These are phyloP conservation scores for Thereva unica DNA, from an alignment of 2,888 invertebrate species.

Conservation along the genomic window DNA sequence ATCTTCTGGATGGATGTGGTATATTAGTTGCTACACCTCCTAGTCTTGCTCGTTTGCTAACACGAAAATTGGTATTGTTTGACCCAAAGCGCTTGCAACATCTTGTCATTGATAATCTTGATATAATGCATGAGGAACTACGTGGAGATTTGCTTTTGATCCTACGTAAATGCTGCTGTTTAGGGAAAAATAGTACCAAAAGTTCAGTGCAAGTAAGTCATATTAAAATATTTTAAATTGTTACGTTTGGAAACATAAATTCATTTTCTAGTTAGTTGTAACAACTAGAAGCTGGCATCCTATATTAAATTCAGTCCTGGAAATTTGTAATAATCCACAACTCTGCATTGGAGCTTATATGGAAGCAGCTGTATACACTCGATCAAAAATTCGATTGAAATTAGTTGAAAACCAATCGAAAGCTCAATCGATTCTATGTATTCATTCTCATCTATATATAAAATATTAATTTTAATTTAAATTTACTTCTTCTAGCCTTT, in stretches of 20 bases:
- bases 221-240: conserved; percentile 48
- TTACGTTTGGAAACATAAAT: not conserved
- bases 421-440: conserved; percentile 39
- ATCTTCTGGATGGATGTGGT: conserved; percentile 69
- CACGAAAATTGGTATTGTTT: conserved; percentile 59
- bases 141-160: conserved; percentile 58
- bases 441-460: not conserved
- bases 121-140: conserved; percentile 65
- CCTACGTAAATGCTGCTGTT: conserved; percentile 57
- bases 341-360: conserved; percentile 73
- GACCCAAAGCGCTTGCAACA: conserved; percentile 67
- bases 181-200: conserved; percentile 52
- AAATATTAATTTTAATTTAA: not conserved
- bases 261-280: conserved; percentile 63
- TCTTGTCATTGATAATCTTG: conserved; percentile 73
- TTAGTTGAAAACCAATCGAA: conserved; percentile 49
- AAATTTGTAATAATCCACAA: conserved; percentile 63
- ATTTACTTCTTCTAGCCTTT: conserved; percentile 58
- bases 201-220: conserved; percentile 50
- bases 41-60: conserved; percentile 60
- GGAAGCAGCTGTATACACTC: conserved; percentile 76
- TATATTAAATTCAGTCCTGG: conserved; percentile 62
- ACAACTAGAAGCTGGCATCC: conserved; percentile 69
- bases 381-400: conserved; percentile 60
- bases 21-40: conserved; percentile 72